Base-by-base conservation (phyloP, 2,888 invertebrate species). In the Anthrax anthrax region DNA sequence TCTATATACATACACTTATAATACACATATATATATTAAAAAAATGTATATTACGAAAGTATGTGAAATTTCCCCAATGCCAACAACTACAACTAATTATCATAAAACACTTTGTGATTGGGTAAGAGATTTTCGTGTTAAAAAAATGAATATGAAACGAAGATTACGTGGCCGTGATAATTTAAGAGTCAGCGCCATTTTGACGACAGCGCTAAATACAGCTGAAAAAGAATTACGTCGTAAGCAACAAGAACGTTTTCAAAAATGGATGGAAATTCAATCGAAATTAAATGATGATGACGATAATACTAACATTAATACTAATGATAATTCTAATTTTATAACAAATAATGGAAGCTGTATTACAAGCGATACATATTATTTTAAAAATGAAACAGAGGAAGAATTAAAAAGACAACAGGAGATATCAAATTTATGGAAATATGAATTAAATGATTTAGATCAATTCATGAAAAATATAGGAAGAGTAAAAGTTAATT, bases 381-480 rank as follows among this genome's bases (percentile, higher is more conserved):
- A 34, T 39, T 39, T 44, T 34, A 46, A 23, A n/a, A n/a, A 10
- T 27, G 29, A 23, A 34, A 19, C 39, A 40, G 55, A 55, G 43
- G 56, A 58, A 9, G 58, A 57, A 49, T 51, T 53, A 43, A 56
- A 59, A 44, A 56, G 57, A 47, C 58, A 56, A 50, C 56, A 54
- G 47, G 56, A 59, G 51, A 52, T 62, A 39, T 58, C 57, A 44
- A 59, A 61, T 54, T 52, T 67, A 50, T 67, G 67, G 67, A 65
- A 60, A 54, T 68, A 71, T 54, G 77, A 76, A 58, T 63, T 77
- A 42, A 70, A 65, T 60, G 73, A 73, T 56, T 60, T 78, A 54
- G 73, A 78, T 60, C 64, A 63, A 51, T 78, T 78, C 58, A 74
- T 78, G 72, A 69, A 67, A 43, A 70, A 72, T 57, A 60, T 77